Base-by-base conservation (phyloP, 37 sponge, comb jelly and placozoan species). In the Ianthella basta region DNA sequence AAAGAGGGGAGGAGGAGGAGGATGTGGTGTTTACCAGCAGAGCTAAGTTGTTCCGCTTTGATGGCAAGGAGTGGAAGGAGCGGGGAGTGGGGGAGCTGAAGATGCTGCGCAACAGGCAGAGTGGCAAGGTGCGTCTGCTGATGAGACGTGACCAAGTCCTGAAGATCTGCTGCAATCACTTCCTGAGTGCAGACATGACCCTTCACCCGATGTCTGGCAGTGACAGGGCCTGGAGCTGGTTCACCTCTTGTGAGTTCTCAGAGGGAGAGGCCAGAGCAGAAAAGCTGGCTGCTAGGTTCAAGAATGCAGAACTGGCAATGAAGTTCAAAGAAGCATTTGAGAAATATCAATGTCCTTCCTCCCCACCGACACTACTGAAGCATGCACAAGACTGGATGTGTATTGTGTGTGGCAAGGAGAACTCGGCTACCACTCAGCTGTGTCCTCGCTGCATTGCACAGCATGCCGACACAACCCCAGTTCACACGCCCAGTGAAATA, bases 101-200 rank as follows among this genome's bases (percentile, higher is more conserved):
- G 86, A 90, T 98, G n/a, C 69, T 94, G 14, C 88, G 70, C 37
- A 85, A 91, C 77, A 83, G 81, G n/a, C 0, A 29, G 21, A 92
- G 89, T 32, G 82, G 84, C 2, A 92, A 90, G 59, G 81, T 72
- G 32, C 86, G 96, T 16, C 39, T 98, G 10, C 66, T 98, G 21
- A 96, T 98, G 98, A 80, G 98, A 39, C 81, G 98, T 53, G 98
- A 98, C 54, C 90, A 90, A 59, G 89, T 94, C 8, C 72, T 91
- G 74, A 98, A 98, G 82, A 59, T 98, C 18, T 98, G 98, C 83
- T 93, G 94, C 61, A 98, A 98, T 60, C 98, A 98, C 61, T 87
- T 56, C 85, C 90, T 98, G 37, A 91, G 88, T 55, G 40, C 55
- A 0, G 91, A 90, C 34, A 96, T 96, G 94, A 81, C 57, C 15